phyloP scores from a whole-genome alignment of 2,888 invertebrate genomes.

The Torymus aiolomorphi region DNA sequence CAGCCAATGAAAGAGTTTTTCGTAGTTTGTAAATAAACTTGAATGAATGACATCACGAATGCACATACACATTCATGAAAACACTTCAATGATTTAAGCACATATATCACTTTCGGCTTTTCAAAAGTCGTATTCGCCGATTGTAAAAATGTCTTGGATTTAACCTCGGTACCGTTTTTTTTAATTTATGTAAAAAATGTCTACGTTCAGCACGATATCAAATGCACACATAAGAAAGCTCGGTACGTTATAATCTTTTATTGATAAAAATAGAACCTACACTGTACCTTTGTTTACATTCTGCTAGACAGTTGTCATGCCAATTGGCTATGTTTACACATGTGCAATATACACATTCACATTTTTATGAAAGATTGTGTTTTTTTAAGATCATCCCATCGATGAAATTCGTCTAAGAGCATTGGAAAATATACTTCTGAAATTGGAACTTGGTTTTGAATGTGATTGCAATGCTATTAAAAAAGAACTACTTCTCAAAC shows the following conservation, averaged over 20 bases:
- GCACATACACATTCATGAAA: not conserved
- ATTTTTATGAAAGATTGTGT: too few relatives aligned
- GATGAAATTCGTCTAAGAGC: constrained; percentile 80
- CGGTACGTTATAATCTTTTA: constrained; percentile 60
- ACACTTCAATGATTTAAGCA: not conserved
- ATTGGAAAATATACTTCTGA: constrained; percentile 78
- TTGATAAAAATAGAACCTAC: not conserved
- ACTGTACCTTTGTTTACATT: constrained; percentile 11
- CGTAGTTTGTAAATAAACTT: not conserved
- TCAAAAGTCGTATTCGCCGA: not conserved
- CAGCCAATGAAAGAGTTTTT: not conserved
- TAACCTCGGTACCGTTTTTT: constrained; percentile 23
- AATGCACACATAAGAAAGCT: constrained; percentile 67
- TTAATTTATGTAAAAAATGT: constrained; percentile 60
- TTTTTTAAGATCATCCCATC: constrained; percentile 77
- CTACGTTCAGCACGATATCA: constrained; percentile 63
- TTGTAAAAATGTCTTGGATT: constrained; percentile 32
- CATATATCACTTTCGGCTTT: not conserved
- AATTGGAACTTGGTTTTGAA: constrained; percentile 81
- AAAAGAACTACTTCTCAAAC: constrained; percentile 79
- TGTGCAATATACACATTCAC: not conserved
- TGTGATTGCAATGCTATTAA: constrained; percentile 80
- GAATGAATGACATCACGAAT: constrained; percentile 8
- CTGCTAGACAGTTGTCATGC: not conserved
- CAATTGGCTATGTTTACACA: constrained; percentile 29